Conservation (phyloP, 2,888 invertebrate species). For the Dorcus hopei region DNA sequence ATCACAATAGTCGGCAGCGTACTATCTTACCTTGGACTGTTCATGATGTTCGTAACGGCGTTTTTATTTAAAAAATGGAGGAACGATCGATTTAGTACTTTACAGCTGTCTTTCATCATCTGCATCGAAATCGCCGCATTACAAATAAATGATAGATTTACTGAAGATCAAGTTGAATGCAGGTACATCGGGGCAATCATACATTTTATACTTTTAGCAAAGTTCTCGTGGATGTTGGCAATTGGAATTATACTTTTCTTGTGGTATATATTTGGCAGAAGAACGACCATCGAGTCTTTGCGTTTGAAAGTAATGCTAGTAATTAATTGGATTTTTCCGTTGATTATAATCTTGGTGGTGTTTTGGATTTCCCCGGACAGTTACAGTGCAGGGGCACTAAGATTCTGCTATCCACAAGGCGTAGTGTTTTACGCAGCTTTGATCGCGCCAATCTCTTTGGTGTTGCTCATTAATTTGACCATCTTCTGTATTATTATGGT, state of each 20-base stretch:
- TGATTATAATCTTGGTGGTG: slow-evolving; percentile 6
- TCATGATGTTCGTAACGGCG: slow-evolving; percentile 1
- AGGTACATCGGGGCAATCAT: slow-evolving; percentile 3
- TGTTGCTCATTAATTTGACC: slow-evolving; percentile 7
- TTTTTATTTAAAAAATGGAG: slow-evolving; percentile 10
- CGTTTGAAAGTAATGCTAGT: not conserved
- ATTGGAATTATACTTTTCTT: slow-evolving; percentile 7
- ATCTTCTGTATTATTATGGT: slow-evolving; percentile 8
- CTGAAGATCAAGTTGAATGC: not conserved
- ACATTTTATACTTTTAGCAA: slow-evolving; percentile 9
- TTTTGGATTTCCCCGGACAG: slow-evolving; percentile 4
- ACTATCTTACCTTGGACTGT: slow-evolving; percentile 7
- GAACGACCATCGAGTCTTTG: too few species aligned
- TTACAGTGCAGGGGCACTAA: slow-evolving; percentile 7
- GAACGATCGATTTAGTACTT: slow-evolving; percentile 7
- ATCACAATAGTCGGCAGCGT: slow-evolving; percentile 7
- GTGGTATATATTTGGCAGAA: not conserved
- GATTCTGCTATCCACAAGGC: slow-evolving; percentile 12
- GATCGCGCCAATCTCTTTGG: slow-evolving; percentile 4
- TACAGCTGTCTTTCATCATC: slow-evolving; percentile 7
- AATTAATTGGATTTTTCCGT: slow-evolving; percentile 3
- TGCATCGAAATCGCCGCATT: slow-evolving; percentile 3
- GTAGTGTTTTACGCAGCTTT: slow-evolving; percentile 5
- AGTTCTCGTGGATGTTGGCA: slow-evolving; percentile 7
- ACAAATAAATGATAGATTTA: not conserved